phyloP scores from a whole-genome alignment of 2,888 invertebrate species.

The Drosophila flavopinicola region DNA sequence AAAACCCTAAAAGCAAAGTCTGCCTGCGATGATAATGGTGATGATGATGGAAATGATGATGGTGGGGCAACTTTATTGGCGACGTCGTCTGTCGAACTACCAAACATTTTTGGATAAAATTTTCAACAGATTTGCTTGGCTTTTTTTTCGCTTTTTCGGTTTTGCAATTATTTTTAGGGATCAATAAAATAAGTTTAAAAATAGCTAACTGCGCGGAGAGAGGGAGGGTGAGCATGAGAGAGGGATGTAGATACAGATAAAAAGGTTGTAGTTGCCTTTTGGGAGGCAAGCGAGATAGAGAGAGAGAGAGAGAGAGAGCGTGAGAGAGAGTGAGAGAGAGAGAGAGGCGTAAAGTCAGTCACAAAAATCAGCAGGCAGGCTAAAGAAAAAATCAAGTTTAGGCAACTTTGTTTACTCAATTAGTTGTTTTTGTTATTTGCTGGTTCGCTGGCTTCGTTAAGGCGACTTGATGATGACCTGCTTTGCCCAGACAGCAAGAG shows the following conservation, averaged over 20 bases:
- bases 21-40: slow-evolving; percentile 23
- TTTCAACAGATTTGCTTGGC: slow-evolving; percentile 61
- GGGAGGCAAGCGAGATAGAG: background rate
- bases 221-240: background rate
- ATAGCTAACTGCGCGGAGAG: slow-evolving; percentile 49
- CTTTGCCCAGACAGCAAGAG: too few species aligned
- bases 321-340: slow-evolving; percentile 7
- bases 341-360: slow-evolving; percentile 31
- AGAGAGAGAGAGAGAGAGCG: background rate
- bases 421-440: slow-evolving; percentile 74
- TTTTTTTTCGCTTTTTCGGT: slow-evolving; percentile 32
- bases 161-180: slow-evolving; percentile 71
- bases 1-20: slow-evolving; percentile 47
- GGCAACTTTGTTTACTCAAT: slow-evolving; percentile 75
- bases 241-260: background rate
- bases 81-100: slow-evolving; percentile 47
- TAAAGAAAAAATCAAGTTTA: slow-evolving; percentile 57
- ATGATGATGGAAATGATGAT: slow-evolving; percentile 8
- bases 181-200: slow-evolving; percentile 78
- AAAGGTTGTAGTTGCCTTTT: too few species aligned
- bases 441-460: slow-evolving; percentile 66
- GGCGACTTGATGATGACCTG: slow-evolving; percentile 55
- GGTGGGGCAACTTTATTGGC: slow-evolving; percentile 6
- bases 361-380: slow-evolving; percentile 33
- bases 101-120: slow-evolving; percentile 59